A percentile compares a stretch with the other conserved stretches of the same genome.
Conservation (phyloP, 2,113 vertebrate genomes). For the Peucedramus taeniatus region DNA sequence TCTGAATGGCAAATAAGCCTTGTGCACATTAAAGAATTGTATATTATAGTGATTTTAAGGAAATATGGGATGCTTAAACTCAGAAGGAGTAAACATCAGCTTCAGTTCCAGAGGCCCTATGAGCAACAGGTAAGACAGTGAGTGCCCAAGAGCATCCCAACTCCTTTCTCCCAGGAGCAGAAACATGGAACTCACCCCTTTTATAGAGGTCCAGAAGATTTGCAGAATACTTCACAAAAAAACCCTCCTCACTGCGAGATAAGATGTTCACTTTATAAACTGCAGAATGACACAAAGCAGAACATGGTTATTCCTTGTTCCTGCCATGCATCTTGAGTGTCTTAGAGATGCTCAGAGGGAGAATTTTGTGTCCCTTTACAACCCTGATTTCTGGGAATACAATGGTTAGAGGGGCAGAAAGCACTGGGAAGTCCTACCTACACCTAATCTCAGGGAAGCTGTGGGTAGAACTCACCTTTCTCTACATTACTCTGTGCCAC, state of each 20-base stretch:
- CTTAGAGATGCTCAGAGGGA: not conserved
- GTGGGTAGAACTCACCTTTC: not conserved
- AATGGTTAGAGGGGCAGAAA: not conserved
- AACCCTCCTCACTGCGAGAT: constrained; percentile 75
- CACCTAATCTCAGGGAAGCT: not conserved
- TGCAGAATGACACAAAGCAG: constrained; percentile 9
- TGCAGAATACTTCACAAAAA: constrained; percentile 83
- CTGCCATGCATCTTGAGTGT: not conserved
- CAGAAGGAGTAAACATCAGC: not conserved
- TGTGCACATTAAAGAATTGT: not conserved
- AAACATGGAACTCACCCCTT: constrained; percentile 67
- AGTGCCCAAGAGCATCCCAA: not conserved
- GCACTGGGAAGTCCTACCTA: not conserved
- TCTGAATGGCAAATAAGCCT: not conserved
- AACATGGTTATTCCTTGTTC: not conserved
- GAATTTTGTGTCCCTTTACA: not conserved
- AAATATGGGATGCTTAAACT: not conserved
- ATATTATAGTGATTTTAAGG: not conserved
- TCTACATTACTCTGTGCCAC: not conserved
- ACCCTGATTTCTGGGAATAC: not conserved
- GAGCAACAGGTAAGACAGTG: not conserved
- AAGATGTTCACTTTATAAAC: constrained; percentile 81
- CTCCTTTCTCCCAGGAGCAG: not conserved
- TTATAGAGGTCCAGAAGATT: constrained; percentile 78
- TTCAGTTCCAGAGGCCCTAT: not conserved